Base-by-base conservation (phyloP, 2,113 vertebrate genomes). In the Fregata magnificens region DNA sequence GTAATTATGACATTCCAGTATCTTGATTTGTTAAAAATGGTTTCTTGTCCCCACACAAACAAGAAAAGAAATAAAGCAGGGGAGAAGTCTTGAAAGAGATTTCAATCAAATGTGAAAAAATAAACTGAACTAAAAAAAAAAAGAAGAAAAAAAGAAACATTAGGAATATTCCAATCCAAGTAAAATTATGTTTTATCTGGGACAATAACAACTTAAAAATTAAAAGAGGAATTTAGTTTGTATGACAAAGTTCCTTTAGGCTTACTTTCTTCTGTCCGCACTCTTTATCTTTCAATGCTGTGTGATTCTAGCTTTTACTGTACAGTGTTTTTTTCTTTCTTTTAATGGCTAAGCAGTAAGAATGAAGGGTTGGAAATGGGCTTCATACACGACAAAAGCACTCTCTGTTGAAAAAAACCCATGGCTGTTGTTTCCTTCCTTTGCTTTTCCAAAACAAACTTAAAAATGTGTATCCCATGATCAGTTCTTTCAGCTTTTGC, bases 131-230 rank as follows among this genome's bases (percentile, higher is more conserved):
- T 24, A 4, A 18, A 78, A 81, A 63, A 32, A 7, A 22, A 36
- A 52, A 7, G 13, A 50, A 52, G 5, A 44, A 32, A 31, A 9
- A 86, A 83, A 84, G 6, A 88, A 88, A 31, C 34, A 31, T 40
- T 65, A 42, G 62, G 63, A 70, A 38, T 71, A 62, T 86, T 83
- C 44, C 19, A 29, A 65, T 86, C 45, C 45, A 79, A 70, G 47
- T 49, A 52, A 91, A 82, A 28, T 45, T 72, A 36, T 76, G 31
- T 34, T 86, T 88, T 94, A 49, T 88, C 56, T 95, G 65, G 72
- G 76, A 90, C 67, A 90, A 92, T 76, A 97, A 77, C 50, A 94
- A 62, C 67, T 72, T 36, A 95, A 95, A 95, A 92, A 93, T 89
- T 95, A 89, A 92, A 90, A 32, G 25, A 91, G 24, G 95, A 86